phyloP scores from a whole-genome alignment of 2,113 vertebrate species.

The Rhombomys opimus region DNA sequence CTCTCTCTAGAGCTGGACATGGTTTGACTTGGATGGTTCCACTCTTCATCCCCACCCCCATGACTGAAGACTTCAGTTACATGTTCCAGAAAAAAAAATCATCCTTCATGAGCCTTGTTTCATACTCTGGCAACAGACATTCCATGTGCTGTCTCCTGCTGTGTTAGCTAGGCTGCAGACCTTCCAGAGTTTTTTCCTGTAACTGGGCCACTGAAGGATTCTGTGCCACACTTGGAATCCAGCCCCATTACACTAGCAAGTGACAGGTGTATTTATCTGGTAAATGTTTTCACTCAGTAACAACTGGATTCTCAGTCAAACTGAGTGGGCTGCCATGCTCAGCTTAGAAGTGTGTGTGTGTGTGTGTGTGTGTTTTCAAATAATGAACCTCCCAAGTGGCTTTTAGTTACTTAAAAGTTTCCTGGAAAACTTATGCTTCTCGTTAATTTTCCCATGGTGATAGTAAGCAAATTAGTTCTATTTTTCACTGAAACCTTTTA shows the following conservation, averaged over 20 bases:
- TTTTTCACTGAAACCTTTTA: constrained; percentile 53
- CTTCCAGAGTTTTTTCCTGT: background rate
- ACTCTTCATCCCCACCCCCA: rapidly evolving
- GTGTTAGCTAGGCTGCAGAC: background rate
- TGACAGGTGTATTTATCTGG: background rate
- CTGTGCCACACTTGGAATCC: background rate
- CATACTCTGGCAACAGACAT: background rate
- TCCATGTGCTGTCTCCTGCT: background rate
- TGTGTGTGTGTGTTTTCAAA: background rate
- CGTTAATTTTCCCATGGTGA: constrained; percentile 27
- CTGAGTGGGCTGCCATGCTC: background rate
- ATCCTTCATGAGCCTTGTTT: background rate
- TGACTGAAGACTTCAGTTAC: background rate
- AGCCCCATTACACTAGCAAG: background rate
- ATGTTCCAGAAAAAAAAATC: background rate
- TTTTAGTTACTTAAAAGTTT: constrained; percentile 55
- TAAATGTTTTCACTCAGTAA: background rate
- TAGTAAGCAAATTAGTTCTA: background rate
- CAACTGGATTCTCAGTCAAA: background rate
- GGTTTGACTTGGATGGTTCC: background rate
- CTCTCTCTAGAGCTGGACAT: rapidly evolving
- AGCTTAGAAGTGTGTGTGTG: background rate
- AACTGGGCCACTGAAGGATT: background rate
- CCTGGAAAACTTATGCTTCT: constrained; percentile 41
- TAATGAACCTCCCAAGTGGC: constrained; percentile 28